Conservation (phyloP, 2,888 invertebrate genomes). For the Zelleria hepariella region DNA sequence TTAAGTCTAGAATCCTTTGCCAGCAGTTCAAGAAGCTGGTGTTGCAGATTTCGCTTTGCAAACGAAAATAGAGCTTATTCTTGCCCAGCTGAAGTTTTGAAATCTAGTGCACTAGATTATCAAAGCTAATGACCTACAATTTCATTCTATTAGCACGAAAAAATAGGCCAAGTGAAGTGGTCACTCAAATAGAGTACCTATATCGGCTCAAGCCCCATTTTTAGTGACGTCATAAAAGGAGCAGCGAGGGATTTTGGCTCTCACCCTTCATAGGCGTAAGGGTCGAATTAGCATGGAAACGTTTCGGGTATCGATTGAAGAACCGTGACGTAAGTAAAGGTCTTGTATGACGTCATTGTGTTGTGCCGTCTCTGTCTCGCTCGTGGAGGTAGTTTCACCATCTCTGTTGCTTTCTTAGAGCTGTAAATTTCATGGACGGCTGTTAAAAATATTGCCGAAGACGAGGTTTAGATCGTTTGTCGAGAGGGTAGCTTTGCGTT, state of each 20-base stretch:
- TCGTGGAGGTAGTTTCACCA: not conserved
- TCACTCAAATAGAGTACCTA: not conserved
- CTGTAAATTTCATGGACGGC: not conserved
- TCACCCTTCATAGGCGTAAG: not conserved
- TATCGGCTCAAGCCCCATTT: not conserved
- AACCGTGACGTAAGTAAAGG: not conserved
- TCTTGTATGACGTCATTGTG: not conserved
- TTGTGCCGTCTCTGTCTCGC: not conserved
- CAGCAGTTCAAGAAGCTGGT: too few relatives aligned
- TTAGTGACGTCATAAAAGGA: not conserved
- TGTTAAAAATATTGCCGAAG: not conserved
- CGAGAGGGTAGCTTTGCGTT: too few relatives aligned
- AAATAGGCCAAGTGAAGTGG: not conserved
- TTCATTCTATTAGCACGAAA: not conserved
- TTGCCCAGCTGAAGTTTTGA: too few relatives aligned
- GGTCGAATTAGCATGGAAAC: not conserved
- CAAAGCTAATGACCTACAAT: not conserved
- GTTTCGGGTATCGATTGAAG: not conserved
- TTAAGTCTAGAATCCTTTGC: too few relatives aligned
- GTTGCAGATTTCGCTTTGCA: not conserved
- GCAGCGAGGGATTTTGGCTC: not conserved
- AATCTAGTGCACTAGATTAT: too few relatives aligned
- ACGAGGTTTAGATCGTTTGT: not conserved
- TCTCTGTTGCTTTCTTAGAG: not conserved
- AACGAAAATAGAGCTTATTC: not conserved